These are phyloP conservation scores for Diadophis punctatus DNA, from an alignment of 2,113 vertebrate genomes.

Conservation along the genomic window DNA sequence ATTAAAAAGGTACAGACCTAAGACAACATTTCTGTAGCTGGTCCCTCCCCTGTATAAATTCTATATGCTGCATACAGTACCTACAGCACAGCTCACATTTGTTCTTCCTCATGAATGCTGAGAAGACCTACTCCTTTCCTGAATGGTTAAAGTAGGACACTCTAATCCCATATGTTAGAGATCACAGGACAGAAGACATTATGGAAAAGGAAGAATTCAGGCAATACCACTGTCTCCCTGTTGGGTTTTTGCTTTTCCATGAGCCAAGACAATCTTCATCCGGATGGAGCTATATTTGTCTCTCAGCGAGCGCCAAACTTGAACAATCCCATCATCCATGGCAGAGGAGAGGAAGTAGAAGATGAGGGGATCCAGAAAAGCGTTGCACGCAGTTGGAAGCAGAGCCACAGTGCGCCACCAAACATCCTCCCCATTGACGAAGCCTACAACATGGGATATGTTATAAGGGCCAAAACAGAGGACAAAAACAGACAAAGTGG, in stretches of 20 bases:
- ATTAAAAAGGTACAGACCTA: neutral
- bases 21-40: neutral
- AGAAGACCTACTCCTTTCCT: neutral
- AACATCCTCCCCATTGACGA: constrained; percentile 56
- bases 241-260: neutral
- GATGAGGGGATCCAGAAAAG: constrained; percentile 84
- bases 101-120: neutral
- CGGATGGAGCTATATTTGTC: constrained; percentile 9
- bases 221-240: neutral
- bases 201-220: neutral
- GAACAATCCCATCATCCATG: constrained; percentile 64
- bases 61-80: neutral
- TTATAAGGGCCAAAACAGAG: constrained; percentile 82
- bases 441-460: constrained; percentile 81
- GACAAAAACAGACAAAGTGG: constrained; percentile 62
- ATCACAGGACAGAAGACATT: neutral
- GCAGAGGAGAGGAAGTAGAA: constrained; percentile 84
- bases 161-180: neutral
- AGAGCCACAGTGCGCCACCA: constrained; percentile 75
- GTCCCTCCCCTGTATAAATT: neutral
- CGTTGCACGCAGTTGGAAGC: constrained; percentile 81
- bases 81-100: neutral
- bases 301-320: constrained; percentile 7
- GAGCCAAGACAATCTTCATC: neutral
- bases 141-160: neutral